Base-by-base conservation (phyloP, 23 tunicate genomes). In the Ciona savignyi region DNA sequence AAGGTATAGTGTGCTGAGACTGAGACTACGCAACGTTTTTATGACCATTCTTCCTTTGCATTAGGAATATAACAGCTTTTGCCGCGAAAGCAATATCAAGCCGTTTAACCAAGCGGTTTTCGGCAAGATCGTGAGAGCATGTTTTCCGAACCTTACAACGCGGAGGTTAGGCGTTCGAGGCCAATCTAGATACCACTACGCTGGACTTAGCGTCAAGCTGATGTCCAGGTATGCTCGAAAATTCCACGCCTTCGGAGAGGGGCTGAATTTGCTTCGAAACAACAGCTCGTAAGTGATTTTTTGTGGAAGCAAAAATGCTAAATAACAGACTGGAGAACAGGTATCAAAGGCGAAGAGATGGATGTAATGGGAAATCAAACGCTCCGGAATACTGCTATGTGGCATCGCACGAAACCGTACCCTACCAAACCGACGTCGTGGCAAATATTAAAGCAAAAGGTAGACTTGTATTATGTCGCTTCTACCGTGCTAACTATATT, bases 91-190 rank as follows among this genome's bases (percentile, higher is more conserved):
- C 11, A 73, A 65, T 33, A 67, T 74, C 30, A 91, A 80, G 62
- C 92, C 86, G 25, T 91, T 85, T 31, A 91, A 91, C 48, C 97
- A 91, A 76, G 97, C 97, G 4, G 97, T 91, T 22, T 91, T 91
- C 65, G 97, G 97, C 9, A 91, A 91, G 71, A 82, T 91, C n/a
- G 97, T 91, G 1, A 60, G 97, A 24, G 82, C 97, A 27, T 91
- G 97, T 72, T 91, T 91, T 62, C 97, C 97, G 2, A 91, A 91
- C 62, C 77, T 91, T n/a, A 67, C 91, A 2, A 91, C 97, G 2
- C 60, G 97, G 51, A 61, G 97, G n/a, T 74, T 91, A 20, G 97
- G 97, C 2, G 83, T 91, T 0, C 68, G 97, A 34, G 97, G 97
- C 0, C 97, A 91, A 29, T 91, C 97, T 26, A 62, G 97, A 30